Evolutionary conservation across 2,888 invertebrate species (phyloP), one percentile per base, ranked within the genome.

Genomic region (Drosophila prolongata): DNA sequence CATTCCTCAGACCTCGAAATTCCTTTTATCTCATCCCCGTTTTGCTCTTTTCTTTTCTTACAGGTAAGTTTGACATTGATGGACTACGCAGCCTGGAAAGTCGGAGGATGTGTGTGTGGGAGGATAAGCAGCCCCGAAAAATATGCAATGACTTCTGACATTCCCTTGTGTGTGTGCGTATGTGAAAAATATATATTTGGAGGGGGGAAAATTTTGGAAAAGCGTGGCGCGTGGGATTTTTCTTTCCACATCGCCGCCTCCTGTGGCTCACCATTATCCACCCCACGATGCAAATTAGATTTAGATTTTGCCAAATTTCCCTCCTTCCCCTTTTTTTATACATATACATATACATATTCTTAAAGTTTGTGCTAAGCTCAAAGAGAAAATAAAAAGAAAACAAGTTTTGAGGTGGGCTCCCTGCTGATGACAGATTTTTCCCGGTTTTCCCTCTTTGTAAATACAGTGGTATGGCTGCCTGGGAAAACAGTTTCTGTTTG

Each of bases 51-150:
- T 62, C 46, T 55, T 50, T 13, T 73, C 3, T 76, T 88, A 1
- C 87, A 88, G 83, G 83, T 83, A 86, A 83, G 83, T 88, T 59
- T 88, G 89, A 83, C 83, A 71, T 83, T 83, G 83, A 88, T 83
- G 83, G 80, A 83, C 84, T 75, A 54, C 54, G 46, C 64, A 46
- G 52, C 34, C 69, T 42, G 65, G 11, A 52, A 50, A 57, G 53
- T 38, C 35, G 47, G 9, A 37, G 30, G 50, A 38, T 46, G 38
- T 40, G 54, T 40, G 54, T 54, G 61, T 79, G 65, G 37, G 59
- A 46, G 56, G 35, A 40, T 44, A 9, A 13, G 10, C 27, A 35
- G 27, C 19, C 24, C 1, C 19, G 30, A 19, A n/a, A 54, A 61
- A 44, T 61, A 56, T 64, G 58, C 68, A 58, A 69, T 50, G 65